Conservation (phyloP, 2,113 vertebrate species). For the Corydoras maculifer region DNA sequence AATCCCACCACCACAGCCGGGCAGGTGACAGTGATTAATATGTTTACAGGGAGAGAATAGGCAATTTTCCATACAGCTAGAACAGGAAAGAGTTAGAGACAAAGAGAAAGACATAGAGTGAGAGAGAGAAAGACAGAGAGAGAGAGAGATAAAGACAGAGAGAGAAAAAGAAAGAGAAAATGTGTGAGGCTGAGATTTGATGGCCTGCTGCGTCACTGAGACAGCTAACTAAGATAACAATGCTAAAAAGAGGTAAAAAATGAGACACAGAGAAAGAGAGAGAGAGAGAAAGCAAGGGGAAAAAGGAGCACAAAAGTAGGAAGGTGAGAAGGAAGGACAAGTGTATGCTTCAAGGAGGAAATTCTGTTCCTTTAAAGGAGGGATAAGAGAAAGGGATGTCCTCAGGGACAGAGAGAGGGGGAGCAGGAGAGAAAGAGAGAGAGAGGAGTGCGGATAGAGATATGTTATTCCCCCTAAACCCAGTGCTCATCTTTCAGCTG, state of each 20-base stretch:
- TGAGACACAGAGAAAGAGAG: constrained; percentile 30
- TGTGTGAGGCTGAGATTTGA: constrained; percentile 17
- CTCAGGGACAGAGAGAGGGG: constrained; percentile 29
- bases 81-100: constrained; percentile 1
- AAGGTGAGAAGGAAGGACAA: constrained; percentile 48
- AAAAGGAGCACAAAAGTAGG: background rate
- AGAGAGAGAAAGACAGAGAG: constrained; percentile 28
- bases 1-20: constrained; percentile 22
- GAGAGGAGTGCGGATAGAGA: background rate
- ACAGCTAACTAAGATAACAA: constrained; percentile 50
- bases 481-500: constrained; percentile 41
- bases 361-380: constrained; percentile 37
- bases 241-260: constrained; percentile 49
- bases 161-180: constrained; percentile 44
- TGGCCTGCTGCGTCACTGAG: constrained; percentile 27
- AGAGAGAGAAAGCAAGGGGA: constrained; percentile 26
- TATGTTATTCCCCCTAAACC: constrained; percentile 31
- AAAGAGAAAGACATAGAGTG: constrained; percentile 28
- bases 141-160: constrained; percentile 32
- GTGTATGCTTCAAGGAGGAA: constrained; percentile 47
- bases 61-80: constrained; percentile 1
- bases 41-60: constrained; percentile 26
- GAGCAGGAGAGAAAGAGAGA: constrained; percentile 7
- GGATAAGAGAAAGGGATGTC: constrained; percentile 43
- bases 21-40: constrained; percentile 31